Percentiles rank a stretch among this genome's conserved stretches.
phyloP scores from a whole-genome alignment of 2,113 vertebrate genomes.

The Heterocephalus glaber region DNA sequence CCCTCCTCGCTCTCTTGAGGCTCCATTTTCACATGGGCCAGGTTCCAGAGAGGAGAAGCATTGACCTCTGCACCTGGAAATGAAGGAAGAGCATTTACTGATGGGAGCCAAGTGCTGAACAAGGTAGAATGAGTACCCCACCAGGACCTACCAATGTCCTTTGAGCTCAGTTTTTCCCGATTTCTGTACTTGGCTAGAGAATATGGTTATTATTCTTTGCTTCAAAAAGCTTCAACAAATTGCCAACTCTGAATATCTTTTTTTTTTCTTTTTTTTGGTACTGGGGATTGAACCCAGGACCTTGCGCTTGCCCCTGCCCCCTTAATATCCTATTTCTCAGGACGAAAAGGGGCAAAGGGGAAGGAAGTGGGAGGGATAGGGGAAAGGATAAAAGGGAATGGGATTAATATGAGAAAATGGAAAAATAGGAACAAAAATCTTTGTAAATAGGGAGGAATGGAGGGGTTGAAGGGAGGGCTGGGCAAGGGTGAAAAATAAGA shows the following conservation, averaged over 20 bases:
- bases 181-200: not conserved
- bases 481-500: too few relatives aligned
- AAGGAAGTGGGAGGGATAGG: too few relatives aligned
- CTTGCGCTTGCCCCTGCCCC: too few relatives aligned
- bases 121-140: not conserved
- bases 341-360: too few relatives aligned
- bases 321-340: too few relatives aligned
- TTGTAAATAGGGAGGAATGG: too few relatives aligned
- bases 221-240: not conserved
- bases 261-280: too few relatives aligned
- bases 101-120: not conserved
- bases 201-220: not conserved
- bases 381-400: too few relatives aligned
- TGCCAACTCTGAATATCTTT: not conserved
- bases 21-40: conserved; percentile 96
- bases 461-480: too few relatives aligned
- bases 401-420: too few relatives aligned
- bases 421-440: too few relatives aligned
- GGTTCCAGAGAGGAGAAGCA: conserved; percentile 95
- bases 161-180: not conserved
- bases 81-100: not conserved
- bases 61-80: conserved; percentile 90
- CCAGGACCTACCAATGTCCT: not conserved
- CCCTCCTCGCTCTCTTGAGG: conserved; percentile 95
- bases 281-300: too few relatives aligned